Percentiles rank a stretch among this genome's conserved stretches.
Conservation (phyloP, 2,113 vertebrate species). For the Bubo scandiacus region DNA sequence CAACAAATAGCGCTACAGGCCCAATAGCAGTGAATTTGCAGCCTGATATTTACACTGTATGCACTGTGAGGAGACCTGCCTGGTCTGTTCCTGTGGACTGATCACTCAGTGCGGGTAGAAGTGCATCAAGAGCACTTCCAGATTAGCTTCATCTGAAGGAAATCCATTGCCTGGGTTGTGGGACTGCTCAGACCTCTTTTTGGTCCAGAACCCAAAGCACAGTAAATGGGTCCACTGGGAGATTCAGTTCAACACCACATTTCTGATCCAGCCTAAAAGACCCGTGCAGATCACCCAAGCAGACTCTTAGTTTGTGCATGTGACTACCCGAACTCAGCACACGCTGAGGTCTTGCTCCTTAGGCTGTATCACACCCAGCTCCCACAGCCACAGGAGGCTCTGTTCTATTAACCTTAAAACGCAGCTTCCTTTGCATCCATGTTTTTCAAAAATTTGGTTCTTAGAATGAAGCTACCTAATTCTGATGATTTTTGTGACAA, state of each 20-base stretch:
- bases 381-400: background rate
- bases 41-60: background rate
- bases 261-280: background rate
- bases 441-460: background rate
- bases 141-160: background rate
- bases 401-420: background rate
- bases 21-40: background rate
- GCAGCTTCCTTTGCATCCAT: background rate
- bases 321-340: background rate
- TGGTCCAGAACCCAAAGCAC: background rate
- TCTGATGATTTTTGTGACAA: background rate
- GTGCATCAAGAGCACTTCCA: background rate
- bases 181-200: background rate
- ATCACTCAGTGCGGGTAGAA: background rate
- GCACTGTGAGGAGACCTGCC: background rate
- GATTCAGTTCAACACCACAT: background rate
- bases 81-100: background rate
- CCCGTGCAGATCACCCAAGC: background rate
- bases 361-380: background rate
- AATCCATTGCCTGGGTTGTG: background rate
- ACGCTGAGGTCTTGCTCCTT: background rate
- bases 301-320: background rate
- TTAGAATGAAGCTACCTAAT: background rate
- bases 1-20: background rate
- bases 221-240: background rate